These are phyloP conservation scores for Agraylea sexmaculata DNA, from an alignment of 1,140 invertebrate species.

Conservation along the genomic window DNA sequence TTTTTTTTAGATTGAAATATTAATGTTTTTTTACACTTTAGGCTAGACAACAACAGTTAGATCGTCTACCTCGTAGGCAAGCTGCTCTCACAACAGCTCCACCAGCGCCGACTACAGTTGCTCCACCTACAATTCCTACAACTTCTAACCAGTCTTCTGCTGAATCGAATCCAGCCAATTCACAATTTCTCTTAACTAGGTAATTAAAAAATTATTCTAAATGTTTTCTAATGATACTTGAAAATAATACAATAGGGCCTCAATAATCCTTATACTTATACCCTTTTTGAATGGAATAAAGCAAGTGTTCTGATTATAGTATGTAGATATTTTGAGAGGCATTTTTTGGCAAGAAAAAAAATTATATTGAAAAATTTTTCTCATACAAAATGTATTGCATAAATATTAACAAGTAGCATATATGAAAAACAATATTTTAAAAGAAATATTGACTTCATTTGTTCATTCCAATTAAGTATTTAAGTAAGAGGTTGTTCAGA, in stretches of 20 bases:
- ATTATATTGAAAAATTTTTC: too few relatives aligned
- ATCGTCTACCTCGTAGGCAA: conserved; percentile 71
- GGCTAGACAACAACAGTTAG: conserved; percentile 73
- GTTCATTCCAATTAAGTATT: too few relatives aligned
- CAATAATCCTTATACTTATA: conserved; percentile 20
- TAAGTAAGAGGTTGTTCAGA: too few relatives aligned
- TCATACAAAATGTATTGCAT: too few relatives aligned
- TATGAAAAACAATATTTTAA: too few relatives aligned
- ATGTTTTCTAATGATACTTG: background rate
- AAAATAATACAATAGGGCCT: background rate
- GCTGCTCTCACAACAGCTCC: conserved; percentile 33
- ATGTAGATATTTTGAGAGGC: background rate
- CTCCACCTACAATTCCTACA: conserved; percentile 22
- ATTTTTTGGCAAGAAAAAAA: too few relatives aligned
- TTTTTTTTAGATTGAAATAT: background rate
- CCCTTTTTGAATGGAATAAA: conserved; percentile 7
- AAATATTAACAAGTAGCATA: too few relatives aligned
- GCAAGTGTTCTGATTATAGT: background rate
- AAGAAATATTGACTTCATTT: too few relatives aligned
- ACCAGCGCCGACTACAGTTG: conserved; percentile 22
- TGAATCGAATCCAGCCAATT: conserved; percentile 17
- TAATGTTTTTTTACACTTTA: conserved; percentile 29
- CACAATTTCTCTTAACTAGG: conserved; percentile 30
- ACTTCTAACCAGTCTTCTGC: conserved; percentile 25
- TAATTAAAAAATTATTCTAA: conserved; percentile 24